phyloP scores from a whole-genome alignment of 1,140 invertebrate species.

The Eriocheir sinensis region DNA sequence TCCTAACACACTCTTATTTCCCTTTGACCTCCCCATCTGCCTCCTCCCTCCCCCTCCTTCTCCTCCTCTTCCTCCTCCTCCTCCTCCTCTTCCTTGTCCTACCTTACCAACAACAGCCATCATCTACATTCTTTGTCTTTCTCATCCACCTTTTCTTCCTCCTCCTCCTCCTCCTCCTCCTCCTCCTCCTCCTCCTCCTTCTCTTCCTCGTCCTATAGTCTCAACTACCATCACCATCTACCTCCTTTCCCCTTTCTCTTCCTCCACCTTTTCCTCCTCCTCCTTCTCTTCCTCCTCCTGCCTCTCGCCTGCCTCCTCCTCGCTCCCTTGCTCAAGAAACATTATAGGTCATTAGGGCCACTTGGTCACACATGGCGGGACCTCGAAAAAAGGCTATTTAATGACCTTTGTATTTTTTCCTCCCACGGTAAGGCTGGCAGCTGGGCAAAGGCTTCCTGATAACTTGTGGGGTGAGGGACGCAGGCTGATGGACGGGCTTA shows the following conservation, averaged over 20 bases:
- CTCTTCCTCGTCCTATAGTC: too few relatives aligned
- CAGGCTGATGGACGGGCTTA: not conserved
- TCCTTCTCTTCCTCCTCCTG: not conserved
- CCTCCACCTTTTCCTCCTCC: not conserved
- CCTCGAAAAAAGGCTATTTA: constrained; percentile 1
- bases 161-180: too few relatives aligned
- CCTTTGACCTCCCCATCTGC: too few relatives aligned
- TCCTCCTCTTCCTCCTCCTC: too few relatives aligned
- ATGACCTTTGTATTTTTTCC: constrained; percentile 35
- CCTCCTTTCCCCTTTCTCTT: not conserved
- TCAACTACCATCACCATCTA: not conserved
- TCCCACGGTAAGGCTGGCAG: not conserved
- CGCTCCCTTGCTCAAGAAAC: constrained; percentile 15
- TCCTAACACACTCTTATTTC: too few relatives aligned
- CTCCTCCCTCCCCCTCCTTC: too few relatives aligned
- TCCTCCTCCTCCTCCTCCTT: too few relatives aligned
- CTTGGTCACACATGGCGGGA: constrained; percentile 23
- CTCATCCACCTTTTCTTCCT: too few relatives aligned
- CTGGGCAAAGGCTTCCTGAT: not conserved
- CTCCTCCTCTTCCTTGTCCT: too few relatives aligned
- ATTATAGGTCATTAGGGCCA: constrained; percentile 19
- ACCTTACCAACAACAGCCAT: too few relatives aligned
- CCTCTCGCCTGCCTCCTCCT: not conserved
- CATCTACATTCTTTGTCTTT: too few relatives aligned
- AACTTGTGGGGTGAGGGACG: not conserved